Conservation (phyloP, 2,113 vertebrate genomes). For the Theristicus caerulescens region DNA sequence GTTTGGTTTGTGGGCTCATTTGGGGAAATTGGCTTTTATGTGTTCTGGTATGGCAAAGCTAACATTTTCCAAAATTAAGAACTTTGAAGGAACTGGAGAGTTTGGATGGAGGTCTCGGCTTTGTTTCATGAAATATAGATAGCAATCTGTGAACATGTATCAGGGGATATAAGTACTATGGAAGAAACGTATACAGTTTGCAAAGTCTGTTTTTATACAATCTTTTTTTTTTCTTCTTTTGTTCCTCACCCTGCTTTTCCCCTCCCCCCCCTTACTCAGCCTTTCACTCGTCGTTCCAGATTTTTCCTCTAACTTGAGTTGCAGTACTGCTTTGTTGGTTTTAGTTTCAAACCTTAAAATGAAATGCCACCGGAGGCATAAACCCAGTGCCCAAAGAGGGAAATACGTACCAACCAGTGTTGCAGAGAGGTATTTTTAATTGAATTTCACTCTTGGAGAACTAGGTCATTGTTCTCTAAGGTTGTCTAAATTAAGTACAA, state of each 20-base stretch:
- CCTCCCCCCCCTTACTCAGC: too few relatives aligned
- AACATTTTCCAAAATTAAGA: not conserved
- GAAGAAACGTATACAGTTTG: not conserved
- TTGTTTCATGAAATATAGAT: not conserved
- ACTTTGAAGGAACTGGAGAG: not conserved
- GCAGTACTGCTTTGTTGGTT: not conserved
- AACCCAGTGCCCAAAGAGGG: not conserved
- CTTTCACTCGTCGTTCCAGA: not conserved
- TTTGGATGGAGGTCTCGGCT: not conserved
- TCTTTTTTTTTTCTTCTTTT: not conserved
- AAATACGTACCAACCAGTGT: not conserved
- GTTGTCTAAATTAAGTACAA: conserved; percentile 21
- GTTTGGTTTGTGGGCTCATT: not conserved
- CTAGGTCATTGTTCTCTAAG: conserved; percentile 8
- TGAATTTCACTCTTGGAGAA: conserved; percentile 5
- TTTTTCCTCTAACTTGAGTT: not conserved
- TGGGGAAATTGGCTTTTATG: not conserved
- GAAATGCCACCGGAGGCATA: not conserved
- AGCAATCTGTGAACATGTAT: not conserved
- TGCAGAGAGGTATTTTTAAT: not conserved
- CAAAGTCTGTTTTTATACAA: not conserved
- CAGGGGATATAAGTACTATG: not conserved
- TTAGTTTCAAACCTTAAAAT: conserved; percentile 1
- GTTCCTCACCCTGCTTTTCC: not conserved
- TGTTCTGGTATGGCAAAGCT: not conserved